Conservation (phyloP, 2,797 vertebrate species). For the Ara ararauna region DNA sequence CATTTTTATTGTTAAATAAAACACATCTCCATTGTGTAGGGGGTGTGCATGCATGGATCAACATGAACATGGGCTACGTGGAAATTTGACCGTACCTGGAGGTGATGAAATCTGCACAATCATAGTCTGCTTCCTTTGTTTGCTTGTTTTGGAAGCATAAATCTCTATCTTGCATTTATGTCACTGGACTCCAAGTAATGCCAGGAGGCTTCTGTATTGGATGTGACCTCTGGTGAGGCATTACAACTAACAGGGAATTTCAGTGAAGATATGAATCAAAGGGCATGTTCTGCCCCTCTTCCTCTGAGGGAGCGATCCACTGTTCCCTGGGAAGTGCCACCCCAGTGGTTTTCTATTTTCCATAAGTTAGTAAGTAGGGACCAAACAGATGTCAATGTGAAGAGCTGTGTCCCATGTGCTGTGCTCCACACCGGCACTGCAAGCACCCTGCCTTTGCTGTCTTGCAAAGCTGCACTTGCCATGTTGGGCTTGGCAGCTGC, state of each 20-base stretch:
- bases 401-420: not conserved
- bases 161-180: not conserved
- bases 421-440: not conserved
- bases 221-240: not conserved
- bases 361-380: not conserved
- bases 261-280: not conserved
- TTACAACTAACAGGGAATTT: not conserved
- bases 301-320: not conserved
- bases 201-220: not conserved
- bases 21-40: not conserved
- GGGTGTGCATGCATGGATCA: not conserved
- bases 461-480: not conserved
- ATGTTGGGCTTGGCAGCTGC: not conserved
- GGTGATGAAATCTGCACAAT: not conserved
- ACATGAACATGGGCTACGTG: not conserved
- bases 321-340: not conserved
- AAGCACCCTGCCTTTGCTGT: not conserved
- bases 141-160: not conserved
- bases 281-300: not conserved
- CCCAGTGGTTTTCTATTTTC: not conserved
- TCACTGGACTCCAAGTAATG: not conserved
- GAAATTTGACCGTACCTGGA: not conserved
- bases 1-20: not conserved
- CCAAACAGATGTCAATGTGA: not conserved
- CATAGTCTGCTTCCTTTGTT: not conserved